Base-by-base conservation (phyloP, 1,140 invertebrate genomes). In the Brachionus paranguensis region DNA sequence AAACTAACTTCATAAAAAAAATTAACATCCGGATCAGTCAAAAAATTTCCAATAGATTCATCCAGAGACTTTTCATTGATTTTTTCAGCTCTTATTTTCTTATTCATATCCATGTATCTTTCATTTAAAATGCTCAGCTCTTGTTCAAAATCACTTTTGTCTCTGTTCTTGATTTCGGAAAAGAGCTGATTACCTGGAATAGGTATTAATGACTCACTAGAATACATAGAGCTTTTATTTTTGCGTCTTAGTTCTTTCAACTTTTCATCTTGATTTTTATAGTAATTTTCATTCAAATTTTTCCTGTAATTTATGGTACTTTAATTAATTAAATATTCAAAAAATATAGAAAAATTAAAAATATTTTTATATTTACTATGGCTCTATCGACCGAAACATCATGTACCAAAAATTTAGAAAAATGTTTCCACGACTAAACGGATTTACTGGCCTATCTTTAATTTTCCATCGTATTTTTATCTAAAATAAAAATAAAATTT, bases 391-490 rank as follows among this genome's bases (percentile, higher is more conserved):
- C 12, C 53, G 14, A 64, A 27, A 81, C 53, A 81, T 17, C 17
- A 81, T 47, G 29, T 81, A 81, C 24, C 20, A 43, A 14, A 60
- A 45, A 47, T 81, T 81, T 1, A 41, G n/a, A 43, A 81, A 68
- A n/a, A 81, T 64, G n/a, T 68, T 68, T 37, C 53, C 53, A 14
- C 43, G 50, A 37, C 43, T 47, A 20, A 81, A 81, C 10, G 78
- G 78, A 68, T 81, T 81, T 41, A 64, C 17, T 37, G 37, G 20
- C 6, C 41, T 68, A 45, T 64, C 53, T 81, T 81, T 81, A 11
- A 17, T 81, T 24, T 24, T 81, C 37, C 37, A 81, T 64, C 78
- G 10, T n/a, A 27, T 43, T 81, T 81, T 81, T 64, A 81, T 7
- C 72, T 76, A 37, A 64, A 81, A 45, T 47, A 3, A 47, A 14